Conservation (phyloP, 1,140 invertebrate species). For the Dryas iulia region DNA sequence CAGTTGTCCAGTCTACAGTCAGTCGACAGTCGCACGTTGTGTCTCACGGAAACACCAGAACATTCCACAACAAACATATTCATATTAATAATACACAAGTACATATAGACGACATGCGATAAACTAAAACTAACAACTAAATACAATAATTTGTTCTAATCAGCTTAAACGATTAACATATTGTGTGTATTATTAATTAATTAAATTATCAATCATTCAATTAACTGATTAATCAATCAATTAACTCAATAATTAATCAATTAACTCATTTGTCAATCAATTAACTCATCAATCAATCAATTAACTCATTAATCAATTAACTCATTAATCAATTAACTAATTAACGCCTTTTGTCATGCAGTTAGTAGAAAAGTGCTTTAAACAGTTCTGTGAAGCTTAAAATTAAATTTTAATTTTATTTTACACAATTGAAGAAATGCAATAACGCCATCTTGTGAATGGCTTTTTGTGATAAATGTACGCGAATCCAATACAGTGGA, state of each 20-base stretch:
- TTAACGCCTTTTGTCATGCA: constrained; percentile 60
- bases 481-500: constrained; percentile 51
- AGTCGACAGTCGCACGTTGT: constrained; percentile 48
- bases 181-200: constrained; percentile 27
- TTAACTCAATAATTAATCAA: no score
- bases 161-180: constrained; percentile 27
- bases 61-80: constrained; percentile 52
- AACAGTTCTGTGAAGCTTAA: constrained; percentile 31
- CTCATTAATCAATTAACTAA: no score
- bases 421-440: constrained; percentile 10
- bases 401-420: constrained; percentile 20
- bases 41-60: constrained; percentile 26
- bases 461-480: neutral
- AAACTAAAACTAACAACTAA: constrained; percentile 48
- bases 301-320: no score
- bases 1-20: constrained; percentile 71
- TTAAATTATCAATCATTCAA: constrained; percentile 42
- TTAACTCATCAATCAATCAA: no score
- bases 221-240: no score
- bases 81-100: constrained; percentile 44
- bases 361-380: constrained; percentile 63
- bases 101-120: constrained; percentile 28
- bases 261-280: no score
- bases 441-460: constrained; percentile 20
- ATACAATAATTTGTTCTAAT: constrained; percentile 51